Percentiles rank a stretch among this genome's conserved stretches.
Conservation (phyloP, 2,113 vertebrate genomes). For the Ammodytes marinus region DNA sequence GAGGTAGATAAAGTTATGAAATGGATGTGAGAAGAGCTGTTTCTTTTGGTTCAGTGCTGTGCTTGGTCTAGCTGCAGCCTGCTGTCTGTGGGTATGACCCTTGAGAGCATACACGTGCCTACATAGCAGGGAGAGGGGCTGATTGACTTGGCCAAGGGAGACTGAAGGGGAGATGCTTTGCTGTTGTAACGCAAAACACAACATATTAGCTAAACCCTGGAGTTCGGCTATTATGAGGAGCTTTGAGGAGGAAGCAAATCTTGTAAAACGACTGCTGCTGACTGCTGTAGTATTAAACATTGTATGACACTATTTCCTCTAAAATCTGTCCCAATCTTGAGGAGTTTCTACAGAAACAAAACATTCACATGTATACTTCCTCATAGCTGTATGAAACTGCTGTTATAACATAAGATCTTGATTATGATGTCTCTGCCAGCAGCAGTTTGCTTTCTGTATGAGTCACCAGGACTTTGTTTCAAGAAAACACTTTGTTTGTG, state of each 20-base stretch:
- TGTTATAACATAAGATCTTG: neutral
- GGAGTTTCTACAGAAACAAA: neutral
- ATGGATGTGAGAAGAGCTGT: too few species aligned
- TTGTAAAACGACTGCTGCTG: slow-evolving; percentile 5
- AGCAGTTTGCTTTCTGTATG: neutral
- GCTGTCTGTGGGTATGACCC: too few species aligned
- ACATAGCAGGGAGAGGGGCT: too few species aligned
- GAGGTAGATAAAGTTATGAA: too few species aligned
- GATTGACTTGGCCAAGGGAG: too few species aligned
- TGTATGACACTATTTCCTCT: neutral
- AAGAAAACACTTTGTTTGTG: neutral
- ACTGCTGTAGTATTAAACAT: slow-evolving; percentile 3
- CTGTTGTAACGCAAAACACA: too few species aligned
- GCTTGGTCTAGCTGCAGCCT: too few species aligned
- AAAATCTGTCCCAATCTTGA: neutral
- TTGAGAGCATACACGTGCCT: too few species aligned
- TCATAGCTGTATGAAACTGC: neutral
- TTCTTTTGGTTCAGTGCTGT: too few species aligned
- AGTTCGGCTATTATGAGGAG: neutral
- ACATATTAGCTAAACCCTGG: too few species aligned
- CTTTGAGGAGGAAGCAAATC: neutral
- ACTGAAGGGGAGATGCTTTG: too few species aligned
- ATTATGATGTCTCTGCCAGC: neutral
- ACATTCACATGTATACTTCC: neutral
- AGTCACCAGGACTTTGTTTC: slow-evolving; percentile 29